phyloP scores from a whole-genome alignment of 2,113 vertebrate species.

The Asarcornis scutulata region DNA sequence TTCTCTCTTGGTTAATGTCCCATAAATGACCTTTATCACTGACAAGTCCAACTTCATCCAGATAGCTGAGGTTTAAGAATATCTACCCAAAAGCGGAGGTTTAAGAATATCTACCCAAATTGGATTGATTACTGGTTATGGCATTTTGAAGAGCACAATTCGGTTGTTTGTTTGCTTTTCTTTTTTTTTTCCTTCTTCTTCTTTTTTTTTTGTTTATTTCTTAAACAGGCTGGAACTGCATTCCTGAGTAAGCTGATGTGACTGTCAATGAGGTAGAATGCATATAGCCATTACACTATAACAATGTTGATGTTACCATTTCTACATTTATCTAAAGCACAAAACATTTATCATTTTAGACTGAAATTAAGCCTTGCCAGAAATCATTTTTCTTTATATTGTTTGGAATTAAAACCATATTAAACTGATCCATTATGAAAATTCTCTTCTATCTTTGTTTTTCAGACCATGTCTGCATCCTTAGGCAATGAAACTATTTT shows the following conservation, averaged over 20 bases:
- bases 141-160: conserved; percentile 5
- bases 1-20: conserved; percentile 91
- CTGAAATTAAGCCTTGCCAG: conserved; percentile 57
- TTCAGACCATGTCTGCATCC: conserved; percentile 70
- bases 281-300: not conserved
- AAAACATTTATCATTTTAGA: conserved; percentile 35
- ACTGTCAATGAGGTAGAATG: conserved; percentile 9
- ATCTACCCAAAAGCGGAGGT: conserved; percentile 82
- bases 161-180: not conserved
- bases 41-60: conserved; percentile 84
- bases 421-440: conserved; percentile 75
- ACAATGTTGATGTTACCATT: not conserved
- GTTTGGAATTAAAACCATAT: conserved; percentile 77
- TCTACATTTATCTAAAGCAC: not conserved
- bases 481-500: conserved; percentile 79
- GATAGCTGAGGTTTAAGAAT: conserved; percentile 81
- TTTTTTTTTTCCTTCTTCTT: not conserved
- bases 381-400: conserved; percentile 75
- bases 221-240: not conserved
- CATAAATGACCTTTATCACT: conserved; percentile 82
- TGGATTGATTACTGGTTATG: conserved; percentile 80
- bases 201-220: not conserved
- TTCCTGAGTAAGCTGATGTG: not conserved
- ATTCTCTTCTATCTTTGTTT: conserved; percentile 54
- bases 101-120: conserved; percentile 77